Conservation (phyloP, 2,113 vertebrate genomes). For the Smithornis capensis region DNA sequence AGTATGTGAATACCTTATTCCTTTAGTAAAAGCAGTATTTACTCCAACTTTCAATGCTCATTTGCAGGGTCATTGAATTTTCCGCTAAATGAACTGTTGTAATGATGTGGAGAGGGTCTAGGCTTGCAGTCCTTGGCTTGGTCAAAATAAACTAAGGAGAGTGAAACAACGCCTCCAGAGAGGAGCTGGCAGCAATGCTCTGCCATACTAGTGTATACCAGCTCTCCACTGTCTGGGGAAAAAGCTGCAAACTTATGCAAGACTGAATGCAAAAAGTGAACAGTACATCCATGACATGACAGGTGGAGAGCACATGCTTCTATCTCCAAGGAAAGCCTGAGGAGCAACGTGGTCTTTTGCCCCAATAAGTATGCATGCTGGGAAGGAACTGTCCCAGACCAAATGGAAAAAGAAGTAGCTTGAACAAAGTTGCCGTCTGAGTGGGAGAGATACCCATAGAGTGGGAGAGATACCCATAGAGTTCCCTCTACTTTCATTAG, state of each 20-base stretch:
- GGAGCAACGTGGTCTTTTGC: not conserved
- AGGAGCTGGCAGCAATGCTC: not conserved
- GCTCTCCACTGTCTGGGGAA: not conserved
- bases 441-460: too few species aligned
- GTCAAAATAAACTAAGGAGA: not conserved
- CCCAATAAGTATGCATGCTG: fast-evolving
- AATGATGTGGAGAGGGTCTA: not conserved
- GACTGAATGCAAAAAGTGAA: not conserved
- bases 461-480: not conserved
- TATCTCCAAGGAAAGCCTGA: not conserved
- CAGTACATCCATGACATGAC: fast-evolving
- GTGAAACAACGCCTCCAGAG: not conserved
- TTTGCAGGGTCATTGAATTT: not conserved
- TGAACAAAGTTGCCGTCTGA: not conserved
- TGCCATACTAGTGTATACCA: not conserved
- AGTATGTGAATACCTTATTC: not conserved
- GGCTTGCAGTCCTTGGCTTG: not conserved
- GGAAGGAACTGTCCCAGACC: not conserved
- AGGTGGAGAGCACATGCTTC: not conserved
- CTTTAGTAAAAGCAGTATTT: not conserved
- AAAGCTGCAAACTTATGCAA: not conserved
- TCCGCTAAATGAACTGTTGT: not conserved
- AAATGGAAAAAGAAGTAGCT: not conserved
- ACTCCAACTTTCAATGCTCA: not conserved
- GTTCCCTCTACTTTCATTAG: not conserved